These are phyloP conservation scores for Pao palembangensis DNA, from an alignment of 2,113 vertebrate species.

Conservation along the genomic window DNA sequence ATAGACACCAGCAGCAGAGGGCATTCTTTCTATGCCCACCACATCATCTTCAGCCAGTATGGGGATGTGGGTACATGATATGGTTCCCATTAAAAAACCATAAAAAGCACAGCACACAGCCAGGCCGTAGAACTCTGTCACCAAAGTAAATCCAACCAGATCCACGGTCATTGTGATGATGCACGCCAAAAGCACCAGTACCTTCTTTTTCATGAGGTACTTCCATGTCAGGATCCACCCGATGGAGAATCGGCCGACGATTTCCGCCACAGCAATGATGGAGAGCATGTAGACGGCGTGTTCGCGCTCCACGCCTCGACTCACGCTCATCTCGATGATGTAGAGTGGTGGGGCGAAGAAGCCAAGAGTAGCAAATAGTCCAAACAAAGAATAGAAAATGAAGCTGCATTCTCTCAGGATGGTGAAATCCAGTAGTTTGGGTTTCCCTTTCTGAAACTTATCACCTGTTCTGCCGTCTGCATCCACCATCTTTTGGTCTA, in stretches of 20 bases:
- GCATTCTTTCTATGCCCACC: slow-evolving; percentile 88
- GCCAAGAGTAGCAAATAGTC: slow-evolving; percentile 91
- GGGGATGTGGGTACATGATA: slow-evolving; percentile 88
- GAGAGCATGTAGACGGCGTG: slow-evolving; percentile 84
- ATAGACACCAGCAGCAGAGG: slow-evolving; percentile 90
- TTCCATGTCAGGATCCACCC: slow-evolving; percentile 82
- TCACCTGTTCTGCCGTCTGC: slow-evolving; percentile 2
- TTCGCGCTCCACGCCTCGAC: slow-evolving; percentile 81
- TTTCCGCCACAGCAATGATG: slow-evolving; percentile 86
- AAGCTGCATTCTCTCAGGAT: slow-evolving; percentile 86
- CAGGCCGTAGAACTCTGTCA: slow-evolving; percentile 84
- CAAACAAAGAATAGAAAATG: slow-evolving; percentile 89
- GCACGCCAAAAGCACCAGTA: slow-evolving; percentile 86
- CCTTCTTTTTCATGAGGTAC: slow-evolving; percentile 80
- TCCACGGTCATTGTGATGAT: slow-evolving; percentile 76
- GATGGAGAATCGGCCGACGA: slow-evolving; percentile 81
- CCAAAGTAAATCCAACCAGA: slow-evolving; percentile 85
- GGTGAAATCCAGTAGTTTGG: slow-evolving; percentile 85
- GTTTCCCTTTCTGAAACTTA: slow-evolving; percentile 1
- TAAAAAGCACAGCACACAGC: slow-evolving; percentile 85
- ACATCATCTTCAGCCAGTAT: slow-evolving; percentile 93
- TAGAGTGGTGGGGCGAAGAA: slow-evolving; percentile 94
- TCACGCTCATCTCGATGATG: slow-evolving; percentile 87
- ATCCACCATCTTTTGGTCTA: neutral
- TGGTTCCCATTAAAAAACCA: slow-evolving; percentile 86